phyloP scores from a whole-genome alignment of 1,140 invertebrate species.

The Diuraphis noxia region DNA sequence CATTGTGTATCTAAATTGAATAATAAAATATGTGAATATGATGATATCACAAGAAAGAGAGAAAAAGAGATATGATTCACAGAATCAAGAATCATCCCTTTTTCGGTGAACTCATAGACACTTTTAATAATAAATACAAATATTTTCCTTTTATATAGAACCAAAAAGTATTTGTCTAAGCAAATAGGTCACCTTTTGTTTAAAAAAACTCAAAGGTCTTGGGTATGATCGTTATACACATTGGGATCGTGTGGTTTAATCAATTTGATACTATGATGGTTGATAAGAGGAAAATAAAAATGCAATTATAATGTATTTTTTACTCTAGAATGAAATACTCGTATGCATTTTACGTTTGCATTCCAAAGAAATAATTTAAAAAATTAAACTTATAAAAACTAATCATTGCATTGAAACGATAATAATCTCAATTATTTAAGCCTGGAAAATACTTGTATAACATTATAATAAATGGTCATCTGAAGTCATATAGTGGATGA shows the following conservation, averaged over 20 bases:
- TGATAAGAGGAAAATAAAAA: background rate
- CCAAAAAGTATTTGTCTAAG: background rate
- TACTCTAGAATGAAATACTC: background rate
- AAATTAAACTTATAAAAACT: background rate
- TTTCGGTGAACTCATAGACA: too few relatives aligned
- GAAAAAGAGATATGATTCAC: too few relatives aligned
- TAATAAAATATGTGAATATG: too few relatives aligned
- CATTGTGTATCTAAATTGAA: too few relatives aligned
- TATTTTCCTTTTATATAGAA: too few relatives aligned
- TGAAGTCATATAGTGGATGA: background rate
- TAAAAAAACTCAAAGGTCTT: background rate
- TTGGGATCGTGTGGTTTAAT: background rate
- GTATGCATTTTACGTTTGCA: background rate
- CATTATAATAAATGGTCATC: background rate
- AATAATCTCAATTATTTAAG: background rate
- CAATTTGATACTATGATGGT: background rate
- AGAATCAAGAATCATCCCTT: too few relatives aligned
- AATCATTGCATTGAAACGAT: background rate
- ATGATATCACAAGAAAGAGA: too few relatives aligned
- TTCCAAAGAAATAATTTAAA: background rate
- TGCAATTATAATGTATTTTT: background rate
- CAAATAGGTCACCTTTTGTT: background rate
- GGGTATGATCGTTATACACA: too few relatives aligned
- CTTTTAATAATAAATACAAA: too few relatives aligned
- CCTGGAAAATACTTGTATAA: too few relatives aligned